phyloP scores from a whole-genome alignment of 2,797 vertebrate species.

The Hippocampus kuda region DNA sequence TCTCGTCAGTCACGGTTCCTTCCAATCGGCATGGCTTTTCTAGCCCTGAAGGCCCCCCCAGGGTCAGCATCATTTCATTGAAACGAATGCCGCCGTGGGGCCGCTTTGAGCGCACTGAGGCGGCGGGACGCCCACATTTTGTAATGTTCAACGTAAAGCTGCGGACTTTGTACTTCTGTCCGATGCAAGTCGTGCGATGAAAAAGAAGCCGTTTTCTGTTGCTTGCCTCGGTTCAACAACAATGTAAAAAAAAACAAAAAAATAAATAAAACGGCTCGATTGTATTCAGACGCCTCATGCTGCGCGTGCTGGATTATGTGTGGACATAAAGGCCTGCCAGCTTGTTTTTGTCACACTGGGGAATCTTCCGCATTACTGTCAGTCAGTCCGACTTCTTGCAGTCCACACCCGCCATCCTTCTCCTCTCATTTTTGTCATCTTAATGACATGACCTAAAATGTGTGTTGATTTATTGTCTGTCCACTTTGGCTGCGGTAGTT shows the following conservation, averaged over 20 bases:
- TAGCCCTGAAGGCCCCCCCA: neutral
- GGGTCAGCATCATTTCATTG: neutral
- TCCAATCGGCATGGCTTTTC: neutral
- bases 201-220: neutral
- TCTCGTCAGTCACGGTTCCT: neutral
- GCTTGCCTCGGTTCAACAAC: neutral
- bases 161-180: neutral
- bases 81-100: neutral
- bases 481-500: neutral
- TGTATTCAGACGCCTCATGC: neutral
- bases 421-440: constrained; percentile 50
- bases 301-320: neutral
- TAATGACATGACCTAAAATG: constrained; percentile 34
- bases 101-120: neutral
- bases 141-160: neutral
- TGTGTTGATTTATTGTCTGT: neutral
- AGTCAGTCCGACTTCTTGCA: constrained; percentile 44
- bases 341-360: constrained; percentile 40
- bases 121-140: neutral
- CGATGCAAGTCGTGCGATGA: neutral
- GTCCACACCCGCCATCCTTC: constrained; percentile 26
- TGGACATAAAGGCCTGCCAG: constrained; percentile 33
- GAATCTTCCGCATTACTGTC: constrained; percentile 49
- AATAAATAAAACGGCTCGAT: neutral
- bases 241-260: neutral